Evolutionary conservation across 2,797 vertebrate species (phyloP).

Genomic region (Scomberomorus guttatus): DNA sequence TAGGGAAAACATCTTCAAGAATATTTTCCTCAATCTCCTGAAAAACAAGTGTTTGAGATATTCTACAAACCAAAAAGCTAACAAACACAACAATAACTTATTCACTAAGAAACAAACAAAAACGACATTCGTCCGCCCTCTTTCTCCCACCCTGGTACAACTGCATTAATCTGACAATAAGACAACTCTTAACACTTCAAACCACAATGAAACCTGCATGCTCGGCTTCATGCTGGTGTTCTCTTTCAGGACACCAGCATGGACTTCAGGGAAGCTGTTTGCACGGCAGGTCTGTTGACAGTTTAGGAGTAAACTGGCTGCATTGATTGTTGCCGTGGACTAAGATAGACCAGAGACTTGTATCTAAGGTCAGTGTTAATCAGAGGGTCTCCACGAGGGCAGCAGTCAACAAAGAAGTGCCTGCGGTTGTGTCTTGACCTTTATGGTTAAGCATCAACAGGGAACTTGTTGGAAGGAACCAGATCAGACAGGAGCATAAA

Average conservation of each 20-base stretch:
- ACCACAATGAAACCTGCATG: background rate
- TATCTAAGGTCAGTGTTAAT: constrained; percentile 31
- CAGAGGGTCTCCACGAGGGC: constrained; percentile 5
- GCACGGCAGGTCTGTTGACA: constrained; percentile 49
- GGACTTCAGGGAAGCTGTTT: constrained; percentile 8
- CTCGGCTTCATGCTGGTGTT: background rate
- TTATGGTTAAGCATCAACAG: background rate
- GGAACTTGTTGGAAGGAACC: background rate
- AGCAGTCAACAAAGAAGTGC: constrained; percentile 15
- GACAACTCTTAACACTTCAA: background rate
- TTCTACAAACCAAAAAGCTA: background rate
- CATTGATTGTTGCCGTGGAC: constrained; percentile 2
- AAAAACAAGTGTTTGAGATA: background rate
- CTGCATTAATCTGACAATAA: no score
- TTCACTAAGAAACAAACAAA: background rate
- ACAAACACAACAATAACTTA: background rate
- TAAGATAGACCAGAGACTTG: background rate
- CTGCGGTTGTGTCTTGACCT: constrained; percentile 18
- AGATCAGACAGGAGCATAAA: background rate
- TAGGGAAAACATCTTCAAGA: background rate
- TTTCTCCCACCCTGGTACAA: background rate
- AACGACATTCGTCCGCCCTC: background rate
- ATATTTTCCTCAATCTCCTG: background rate
- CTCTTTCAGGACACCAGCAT: constrained; percentile 24
- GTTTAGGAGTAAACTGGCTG: constrained; percentile 47